These are phyloP conservation scores for Drosophila pandora DNA, from an alignment of 1,140 invertebrate genomes.

Conservation along the genomic window DNA sequence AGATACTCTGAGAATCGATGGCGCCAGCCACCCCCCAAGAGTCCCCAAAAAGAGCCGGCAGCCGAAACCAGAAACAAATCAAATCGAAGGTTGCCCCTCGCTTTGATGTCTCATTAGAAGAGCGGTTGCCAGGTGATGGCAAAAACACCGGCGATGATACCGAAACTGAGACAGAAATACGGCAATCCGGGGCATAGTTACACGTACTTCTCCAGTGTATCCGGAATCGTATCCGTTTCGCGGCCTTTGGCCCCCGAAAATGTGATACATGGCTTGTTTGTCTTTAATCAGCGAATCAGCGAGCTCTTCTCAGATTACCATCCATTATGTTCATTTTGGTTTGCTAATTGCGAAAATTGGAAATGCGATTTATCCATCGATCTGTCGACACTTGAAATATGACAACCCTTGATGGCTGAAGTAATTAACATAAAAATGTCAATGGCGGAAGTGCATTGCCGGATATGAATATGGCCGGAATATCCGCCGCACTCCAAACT, in stretches of 20 bases:
- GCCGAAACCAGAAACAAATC: constrained; percentile 68
- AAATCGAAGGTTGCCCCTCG: constrained; percentile 49
- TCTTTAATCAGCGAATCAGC: constrained; percentile 36
- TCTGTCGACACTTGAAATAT: constrained; percentile 48
- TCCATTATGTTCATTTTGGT: constrained; percentile 33
- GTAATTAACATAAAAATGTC: constrained; percentile 73
- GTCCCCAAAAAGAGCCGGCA: constrained; percentile 25
- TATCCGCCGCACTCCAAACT: constrained; percentile 54
- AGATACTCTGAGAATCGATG: constrained; percentile 20
- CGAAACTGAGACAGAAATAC: constrained; percentile 22
- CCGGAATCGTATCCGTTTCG: constrained; percentile 38
- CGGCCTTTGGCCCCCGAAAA: constrained; percentile 37
- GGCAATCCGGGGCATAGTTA: constrained; percentile 39
- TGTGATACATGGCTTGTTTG: constrained; percentile 53
- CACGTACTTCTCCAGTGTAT: constrained; percentile 31
- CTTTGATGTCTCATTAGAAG: constrained; percentile 78
- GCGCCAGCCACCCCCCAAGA: constrained; percentile 7
- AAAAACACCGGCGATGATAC: constrained; percentile 6
- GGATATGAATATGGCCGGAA: constrained; percentile 46
- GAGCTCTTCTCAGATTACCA: constrained; percentile 40
- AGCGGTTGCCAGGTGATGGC: constrained; percentile 71
- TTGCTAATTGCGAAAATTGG: constrained; percentile 29
- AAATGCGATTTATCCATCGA: constrained; percentile 19
- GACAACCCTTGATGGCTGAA: constrained; percentile 70
- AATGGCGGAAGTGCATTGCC: constrained; percentile 31